Evolutionary conservation across 53 echinoderm and acorn worm species (phyloP), one percentile per base, ranked within the genome.

Genomic region (Astropecten irregularis): DNA sequence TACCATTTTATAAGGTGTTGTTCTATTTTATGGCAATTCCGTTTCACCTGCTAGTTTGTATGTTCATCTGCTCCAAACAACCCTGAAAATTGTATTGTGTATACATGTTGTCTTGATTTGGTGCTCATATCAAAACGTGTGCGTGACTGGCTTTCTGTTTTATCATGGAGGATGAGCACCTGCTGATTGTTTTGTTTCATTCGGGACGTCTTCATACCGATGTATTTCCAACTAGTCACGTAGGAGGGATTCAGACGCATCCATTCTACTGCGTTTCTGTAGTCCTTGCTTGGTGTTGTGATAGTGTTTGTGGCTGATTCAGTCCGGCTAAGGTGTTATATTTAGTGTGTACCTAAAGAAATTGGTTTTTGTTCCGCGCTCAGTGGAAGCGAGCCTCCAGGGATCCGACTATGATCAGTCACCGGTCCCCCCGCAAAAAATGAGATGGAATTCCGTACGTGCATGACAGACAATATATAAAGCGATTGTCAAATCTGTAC

Each of bases 81-180:
- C 52, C 71, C 51, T 71, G 51, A 51, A 51, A 71, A 31, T 71
- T n/a, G n/a, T n/a, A n/a, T n/a, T n/a, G n/a, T n/a, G n/a, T n/a
- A n/a, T n/a, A n/a, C n/a, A n/a, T n/a, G n/a, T n/a, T n/a, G n/a
- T n/a, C n/a, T n/a, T n/a, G n/a, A n/a, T n/a, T n/a, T n/a, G n/a
- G n/a, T n/a, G n/a, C n/a, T n/a, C n/a, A n/a, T n/a, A n/a, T n/a
- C n/a, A n/a, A n/a, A n/a, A n/a, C n/a, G n/a, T n/a, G n/a, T n/a
- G n/a, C n/a, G n/a, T n/a, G n/a, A n/a, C n/a, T n/a, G n/a, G n/a
- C n/a, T n/a, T n/a, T n/a, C n/a, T n/a, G n/a, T n/a, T n/a, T n/a
- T n/a, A n/a, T n/a, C n/a, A n/a, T n/a, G n/a, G n/a, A n/a, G n/a
- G n/a, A n/a, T n/a, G n/a, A n/a, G n/a, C n/a, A n/a, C n/a, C n/a